Conservation (phyloP, 2,888 invertebrate genomes). For the Folsomia manolachei region DNA sequence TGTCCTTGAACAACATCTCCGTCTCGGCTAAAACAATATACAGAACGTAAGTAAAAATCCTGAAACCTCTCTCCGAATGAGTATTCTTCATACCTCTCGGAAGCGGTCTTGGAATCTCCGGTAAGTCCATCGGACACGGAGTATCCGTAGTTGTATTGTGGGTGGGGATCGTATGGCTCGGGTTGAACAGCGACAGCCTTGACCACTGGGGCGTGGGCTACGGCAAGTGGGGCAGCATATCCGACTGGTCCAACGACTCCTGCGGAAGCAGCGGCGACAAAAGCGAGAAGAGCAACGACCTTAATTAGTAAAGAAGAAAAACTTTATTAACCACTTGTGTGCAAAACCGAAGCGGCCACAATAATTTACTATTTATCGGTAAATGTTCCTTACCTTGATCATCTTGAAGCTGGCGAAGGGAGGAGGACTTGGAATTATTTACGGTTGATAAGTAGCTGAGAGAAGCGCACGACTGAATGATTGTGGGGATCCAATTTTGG, state of each 20-base stretch:
- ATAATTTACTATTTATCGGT: no score
- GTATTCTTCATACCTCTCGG: no score
- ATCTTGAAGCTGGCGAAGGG: background rate
- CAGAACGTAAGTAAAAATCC: no score
- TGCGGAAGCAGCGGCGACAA: conserved; percentile 10
- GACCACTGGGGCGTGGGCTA: conserved; percentile 22
- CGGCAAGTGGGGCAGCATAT: conserved; percentile 22
- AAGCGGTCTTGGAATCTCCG: conserved; percentile 27
- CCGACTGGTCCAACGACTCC: conserved; percentile 11
- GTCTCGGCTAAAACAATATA: no score
- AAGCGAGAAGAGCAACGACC: conserved; percentile 18
- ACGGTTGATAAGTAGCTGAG: background rate
- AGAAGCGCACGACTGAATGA: conserved; percentile 7
- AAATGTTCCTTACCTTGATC: conserved; percentile 8
- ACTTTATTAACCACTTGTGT: background rate
- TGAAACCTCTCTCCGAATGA: no score
- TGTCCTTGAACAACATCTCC: conserved; percentile 39
- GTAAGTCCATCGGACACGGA: conserved; percentile 26
- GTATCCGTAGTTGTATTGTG: conserved; percentile 35
- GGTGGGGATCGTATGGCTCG: conserved; percentile 28
- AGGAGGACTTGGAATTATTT: background rate
- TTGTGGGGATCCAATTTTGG: background rate
- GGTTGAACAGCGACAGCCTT: conserved; percentile 17
- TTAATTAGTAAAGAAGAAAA: no score
- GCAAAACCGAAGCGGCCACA: no score